Evolutionary conservation across 2,888 invertebrate genomes (phyloP).

Genomic region (Acheta domesticus): DNA sequence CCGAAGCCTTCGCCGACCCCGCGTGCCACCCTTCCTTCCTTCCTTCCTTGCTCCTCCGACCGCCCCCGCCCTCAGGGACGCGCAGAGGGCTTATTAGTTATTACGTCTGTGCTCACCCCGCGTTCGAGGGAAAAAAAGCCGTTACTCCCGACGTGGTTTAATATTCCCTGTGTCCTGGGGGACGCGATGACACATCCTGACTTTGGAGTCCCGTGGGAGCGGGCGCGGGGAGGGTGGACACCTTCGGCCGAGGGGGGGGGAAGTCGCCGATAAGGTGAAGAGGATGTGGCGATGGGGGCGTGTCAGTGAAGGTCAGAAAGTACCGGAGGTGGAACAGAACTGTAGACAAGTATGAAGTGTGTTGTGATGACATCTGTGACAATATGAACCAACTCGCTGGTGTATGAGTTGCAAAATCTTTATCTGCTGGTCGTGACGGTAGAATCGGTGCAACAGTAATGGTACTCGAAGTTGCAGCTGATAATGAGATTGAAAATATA

Average conservation of each 20-base stretch:
- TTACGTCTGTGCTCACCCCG: background rate
- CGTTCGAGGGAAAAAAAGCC: background rate
- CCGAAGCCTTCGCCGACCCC: background rate
- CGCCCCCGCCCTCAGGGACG: background rate
- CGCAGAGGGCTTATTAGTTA: slow-evolving; percentile 10
- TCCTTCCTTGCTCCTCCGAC: background rate
- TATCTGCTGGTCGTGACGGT: too few relatives aligned
- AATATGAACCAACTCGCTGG: too few relatives aligned
- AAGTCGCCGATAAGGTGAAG: background rate
- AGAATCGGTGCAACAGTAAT: too few relatives aligned
- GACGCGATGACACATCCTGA: slow-evolving; percentile 18
- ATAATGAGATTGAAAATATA: too few relatives aligned
- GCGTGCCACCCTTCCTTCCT: background rate
- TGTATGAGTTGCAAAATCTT: too few relatives aligned
- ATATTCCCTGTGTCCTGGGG: slow-evolving; percentile 9
- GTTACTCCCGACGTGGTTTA: slow-evolving; percentile 7
- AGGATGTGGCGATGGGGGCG: background rate
- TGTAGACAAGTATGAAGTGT: too few relatives aligned
- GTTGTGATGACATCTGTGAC: too few relatives aligned
- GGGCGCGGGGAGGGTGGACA: background rate
- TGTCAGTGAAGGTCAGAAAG: too few relatives aligned
- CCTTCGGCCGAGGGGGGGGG: background rate
- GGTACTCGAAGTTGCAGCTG: too few relatives aligned
- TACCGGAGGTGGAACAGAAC: too few relatives aligned
- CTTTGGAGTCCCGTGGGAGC: background rate